Percentiles rank a stretch among this genome's conserved stretches.
phyloP scores from a whole-genome alignment of 2,113 vertebrate species.

The Pao palembangensis region DNA sequence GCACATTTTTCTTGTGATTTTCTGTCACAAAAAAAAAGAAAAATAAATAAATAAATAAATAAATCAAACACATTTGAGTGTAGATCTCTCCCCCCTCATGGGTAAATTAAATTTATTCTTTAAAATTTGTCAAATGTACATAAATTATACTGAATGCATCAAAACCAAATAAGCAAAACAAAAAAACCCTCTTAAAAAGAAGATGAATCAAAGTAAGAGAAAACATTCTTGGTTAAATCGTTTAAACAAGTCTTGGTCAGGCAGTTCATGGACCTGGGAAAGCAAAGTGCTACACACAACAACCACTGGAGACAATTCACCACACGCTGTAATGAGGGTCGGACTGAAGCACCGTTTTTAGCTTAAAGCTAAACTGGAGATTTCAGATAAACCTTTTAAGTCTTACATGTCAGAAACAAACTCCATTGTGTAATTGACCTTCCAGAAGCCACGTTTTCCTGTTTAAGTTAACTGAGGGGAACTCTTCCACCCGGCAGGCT shows the following conservation, averaged over 20 bases:
- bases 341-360: constrained; percentile 69
- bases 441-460: constrained; percentile 41
- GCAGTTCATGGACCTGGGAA: constrained; percentile 69
- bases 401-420: constrained; percentile 39
- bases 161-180: constrained; percentile 71
- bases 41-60: constrained; percentile 37
- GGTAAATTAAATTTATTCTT: constrained; percentile 78
- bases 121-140: constrained; percentile 80
- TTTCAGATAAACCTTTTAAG: constrained; percentile 25
- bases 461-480: constrained; percentile 57
- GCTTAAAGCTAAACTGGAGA: constrained; percentile 69
- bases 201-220: constrained; percentile 65
- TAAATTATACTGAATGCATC: constrained; percentile 77
- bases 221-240: constrained; percentile 76
- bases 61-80: constrained; percentile 61
- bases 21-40: no score
- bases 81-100: constrained; percentile 65
- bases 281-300: constrained; percentile 79
- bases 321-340: constrained; percentile 69
- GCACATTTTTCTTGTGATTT: no score
- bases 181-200: constrained; percentile 39
- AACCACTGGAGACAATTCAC: constrained; percentile 75
- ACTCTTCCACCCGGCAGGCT: constrained; percentile 52
- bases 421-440: constrained; percentile 37
- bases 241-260: constrained; percentile 76